phyloP scores from a whole-genome alignment of 2,888 invertebrate genomes.

The Drosophila pegasa region DNA sequence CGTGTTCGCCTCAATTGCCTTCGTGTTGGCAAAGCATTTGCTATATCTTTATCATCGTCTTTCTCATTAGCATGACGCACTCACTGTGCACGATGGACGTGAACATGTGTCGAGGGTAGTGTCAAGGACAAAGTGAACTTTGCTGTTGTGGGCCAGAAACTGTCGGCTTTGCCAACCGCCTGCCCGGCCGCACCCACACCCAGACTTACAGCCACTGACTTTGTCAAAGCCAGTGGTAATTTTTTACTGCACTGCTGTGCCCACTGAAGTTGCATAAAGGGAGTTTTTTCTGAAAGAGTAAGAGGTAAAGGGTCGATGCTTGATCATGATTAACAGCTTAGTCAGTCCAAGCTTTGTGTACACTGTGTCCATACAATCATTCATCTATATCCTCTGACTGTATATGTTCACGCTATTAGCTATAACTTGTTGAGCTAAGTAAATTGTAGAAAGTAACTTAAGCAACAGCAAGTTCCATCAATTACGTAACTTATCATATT shows the following conservation, averaged over 20 bases:
- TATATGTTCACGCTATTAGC: too few species aligned
- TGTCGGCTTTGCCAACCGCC: background rate
- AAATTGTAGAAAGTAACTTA: too few species aligned
- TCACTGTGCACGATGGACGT: background rate
- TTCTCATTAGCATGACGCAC: slow-evolving; percentile 57
- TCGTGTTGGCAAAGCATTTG: slow-evolving; percentile 7
- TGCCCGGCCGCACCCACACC: background rate
- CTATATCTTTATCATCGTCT: slow-evolving; percentile 43
- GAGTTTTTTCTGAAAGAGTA: background rate
- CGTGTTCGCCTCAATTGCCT: background rate
- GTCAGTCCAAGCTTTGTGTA: background rate
- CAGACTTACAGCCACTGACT: background rate
- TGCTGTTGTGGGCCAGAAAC: background rate
- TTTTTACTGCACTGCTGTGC: slow-evolving; percentile 18
- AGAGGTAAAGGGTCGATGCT: background rate
- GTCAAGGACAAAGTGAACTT: slow-evolving; percentile 14
- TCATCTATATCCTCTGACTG: too few species aligned
- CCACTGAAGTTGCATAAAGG: background rate
- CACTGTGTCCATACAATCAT: too few species aligned
- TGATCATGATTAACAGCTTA: background rate
- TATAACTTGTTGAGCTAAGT: background rate
- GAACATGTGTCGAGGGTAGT: background rate
- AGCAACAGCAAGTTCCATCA: too few species aligned
- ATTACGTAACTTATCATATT: too few species aligned
- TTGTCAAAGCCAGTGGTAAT: slow-evolving; percentile 33